A percentile compares a stretch with the other conserved stretches of the same genome.
phyloP scores from a whole-genome alignment of 1,140 invertebrate genomes.

The Platyscapa corneri region DNA sequence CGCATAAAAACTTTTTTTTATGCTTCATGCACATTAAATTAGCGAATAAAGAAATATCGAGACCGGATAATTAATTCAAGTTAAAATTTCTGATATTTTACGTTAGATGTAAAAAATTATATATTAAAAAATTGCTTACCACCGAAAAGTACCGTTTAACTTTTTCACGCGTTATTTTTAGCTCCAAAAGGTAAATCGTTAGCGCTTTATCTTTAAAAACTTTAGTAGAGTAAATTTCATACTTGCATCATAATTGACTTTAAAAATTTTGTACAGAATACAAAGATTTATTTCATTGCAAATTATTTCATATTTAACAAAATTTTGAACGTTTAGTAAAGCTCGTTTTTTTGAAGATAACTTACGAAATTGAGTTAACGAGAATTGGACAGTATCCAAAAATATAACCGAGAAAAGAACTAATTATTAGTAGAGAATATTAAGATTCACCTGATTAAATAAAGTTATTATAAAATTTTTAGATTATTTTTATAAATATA shows the following conservation, averaged over 20 bases:
- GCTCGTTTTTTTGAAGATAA: not conserved
- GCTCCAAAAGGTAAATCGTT: not conserved
- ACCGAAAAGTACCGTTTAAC: not conserved
- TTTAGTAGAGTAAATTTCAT: not conserved
- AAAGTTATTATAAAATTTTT: too few relatives aligned
- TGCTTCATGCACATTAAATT: not conserved
- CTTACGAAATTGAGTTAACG: not conserved
- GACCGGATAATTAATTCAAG: not conserved
- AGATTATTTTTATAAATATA: too few relatives aligned
- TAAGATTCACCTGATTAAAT: too few relatives aligned
- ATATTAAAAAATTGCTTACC: not conserved
- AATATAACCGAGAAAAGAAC: too few relatives aligned
- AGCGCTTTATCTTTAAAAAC: not conserved
- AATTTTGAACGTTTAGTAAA: not conserved
- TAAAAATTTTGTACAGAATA: not conserved
- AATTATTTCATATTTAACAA: conserved; percentile 4
- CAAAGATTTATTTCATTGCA: not conserved
- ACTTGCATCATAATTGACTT: not conserved
- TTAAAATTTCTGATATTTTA: not conserved
- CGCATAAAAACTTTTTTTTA: not conserved
- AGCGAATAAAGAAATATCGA: not conserved
- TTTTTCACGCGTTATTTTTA: not conserved
- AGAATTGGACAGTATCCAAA: too few relatives aligned
- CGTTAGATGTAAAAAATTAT: not conserved
- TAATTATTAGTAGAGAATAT: too few relatives aligned